Conservation (phyloP, 2,797 vertebrate species). For the Crossoptilon crossoptilon region DNA sequence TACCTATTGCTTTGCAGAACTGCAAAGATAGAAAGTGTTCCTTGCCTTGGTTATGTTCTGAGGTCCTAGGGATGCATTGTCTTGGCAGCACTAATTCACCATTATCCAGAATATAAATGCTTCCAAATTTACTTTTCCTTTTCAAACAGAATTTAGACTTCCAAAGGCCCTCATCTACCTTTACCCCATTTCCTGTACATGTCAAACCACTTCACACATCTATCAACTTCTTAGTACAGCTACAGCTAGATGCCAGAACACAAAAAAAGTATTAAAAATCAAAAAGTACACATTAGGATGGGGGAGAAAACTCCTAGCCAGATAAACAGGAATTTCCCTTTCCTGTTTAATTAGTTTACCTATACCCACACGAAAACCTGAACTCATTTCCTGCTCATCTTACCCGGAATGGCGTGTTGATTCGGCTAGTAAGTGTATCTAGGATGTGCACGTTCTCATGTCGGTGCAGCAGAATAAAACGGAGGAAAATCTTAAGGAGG, state of each 20-base stretch:
- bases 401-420: constrained; percentile 98
- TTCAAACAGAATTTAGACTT: constrained; percentile 21
- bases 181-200: not conserved
- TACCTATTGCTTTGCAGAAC: not conserved
- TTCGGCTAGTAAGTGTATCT: constrained; percentile 94
- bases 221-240: not conserved
- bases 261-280: not conserved
- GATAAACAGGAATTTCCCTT: not conserved
- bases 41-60: not conserved
- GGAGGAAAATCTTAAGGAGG: constrained; percentile 94
- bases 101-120: not conserved
- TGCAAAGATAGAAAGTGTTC: not conserved
- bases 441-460: constrained; percentile 94
- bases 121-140: not conserved
- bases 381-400: not conserved
- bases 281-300: not conserved
- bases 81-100: not conserved
- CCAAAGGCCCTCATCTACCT: not conserved
- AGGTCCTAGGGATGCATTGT: not conserved
- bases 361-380: not conserved
- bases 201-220: not conserved
- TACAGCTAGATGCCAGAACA: not conserved
- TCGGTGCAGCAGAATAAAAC: constrained; percentile 92
- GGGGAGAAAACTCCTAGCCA: not conserved
- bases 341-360: not conserved